Conservation (phyloP, 2,797 vertebrate species). For the Astyanax mexicanus region DNA sequence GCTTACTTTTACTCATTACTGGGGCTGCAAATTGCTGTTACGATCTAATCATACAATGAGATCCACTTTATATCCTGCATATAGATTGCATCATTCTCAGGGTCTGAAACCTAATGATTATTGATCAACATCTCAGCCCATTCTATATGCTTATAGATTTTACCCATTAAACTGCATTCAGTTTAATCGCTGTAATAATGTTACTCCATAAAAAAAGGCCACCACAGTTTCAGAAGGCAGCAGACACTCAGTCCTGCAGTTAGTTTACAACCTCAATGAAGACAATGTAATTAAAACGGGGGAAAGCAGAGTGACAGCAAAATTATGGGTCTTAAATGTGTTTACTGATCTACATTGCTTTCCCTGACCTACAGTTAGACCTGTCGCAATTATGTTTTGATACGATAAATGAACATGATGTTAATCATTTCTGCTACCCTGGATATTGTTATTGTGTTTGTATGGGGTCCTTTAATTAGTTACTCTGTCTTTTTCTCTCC, state of each 20-base stretch:
- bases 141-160: conserved; percentile 14
- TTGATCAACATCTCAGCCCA: conserved; percentile 1
- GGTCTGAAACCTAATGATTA: conserved; percentile 7
- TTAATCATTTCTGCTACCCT: too few relatives aligned
- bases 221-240: not conserved
- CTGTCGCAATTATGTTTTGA: too few relatives aligned
- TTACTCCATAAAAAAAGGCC: not conserved
- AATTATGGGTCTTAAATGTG: too few relatives aligned
- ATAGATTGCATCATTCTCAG: not conserved
- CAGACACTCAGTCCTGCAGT: not conserved
- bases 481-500: too few relatives aligned
- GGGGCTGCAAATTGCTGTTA: not conserved
- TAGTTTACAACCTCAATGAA: not conserved
- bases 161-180: not conserved
- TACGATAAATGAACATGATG: too few relatives aligned
- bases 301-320: too few relatives aligned
- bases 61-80: not conserved
- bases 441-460: too few relatives aligned
- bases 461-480: too few relatives aligned
- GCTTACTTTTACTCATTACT: too few relatives aligned
- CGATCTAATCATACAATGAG: not conserved
- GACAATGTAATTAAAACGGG: too few relatives aligned
- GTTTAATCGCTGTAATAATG: conserved; percentile 6
- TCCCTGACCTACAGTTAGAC: too few relatives aligned
- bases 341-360: too few relatives aligned